Percentiles rank a stretch among this genome's conserved stretches.
Evolutionary conservation across 2,113 vertebrate species (phyloP).

Genomic region (Parotia lawesii): DNA sequence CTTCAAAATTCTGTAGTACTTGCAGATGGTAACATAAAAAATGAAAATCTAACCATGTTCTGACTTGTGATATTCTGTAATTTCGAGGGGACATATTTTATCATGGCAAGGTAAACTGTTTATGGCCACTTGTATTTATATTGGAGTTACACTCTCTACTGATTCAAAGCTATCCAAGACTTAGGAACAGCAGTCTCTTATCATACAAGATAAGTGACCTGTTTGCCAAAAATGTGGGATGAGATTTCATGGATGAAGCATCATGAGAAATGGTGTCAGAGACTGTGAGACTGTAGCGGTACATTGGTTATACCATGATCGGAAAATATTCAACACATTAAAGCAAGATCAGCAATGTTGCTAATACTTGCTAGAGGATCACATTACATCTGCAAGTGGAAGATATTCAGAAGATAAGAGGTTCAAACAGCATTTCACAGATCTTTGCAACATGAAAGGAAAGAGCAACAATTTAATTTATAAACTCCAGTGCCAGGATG

Average conservation of each 20-base stretch:
- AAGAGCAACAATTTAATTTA: background rate
- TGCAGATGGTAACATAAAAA: background rate
- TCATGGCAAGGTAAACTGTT: background rate
- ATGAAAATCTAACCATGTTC: background rate
- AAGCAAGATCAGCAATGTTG: background rate
- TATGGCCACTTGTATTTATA: background rate
- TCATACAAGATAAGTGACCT: background rate
- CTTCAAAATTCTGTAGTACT: background rate
- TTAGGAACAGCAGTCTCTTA: background rate
- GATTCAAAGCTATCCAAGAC: background rate
- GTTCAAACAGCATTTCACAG: background rate
- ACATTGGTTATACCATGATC: rapidly evolving
- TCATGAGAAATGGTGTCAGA: background rate
- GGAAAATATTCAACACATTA: background rate
- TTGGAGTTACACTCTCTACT: background rate
- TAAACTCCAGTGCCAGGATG: background rate
- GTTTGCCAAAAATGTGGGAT: background rate
- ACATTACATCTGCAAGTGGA: background rate
- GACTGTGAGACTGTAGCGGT: background rate
- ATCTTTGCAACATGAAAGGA: background rate
- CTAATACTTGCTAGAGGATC: background rate
- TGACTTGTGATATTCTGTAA: background rate
- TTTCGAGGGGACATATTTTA: background rate
- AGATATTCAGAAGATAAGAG: background rate
- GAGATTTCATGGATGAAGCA: background rate